Evolutionary conservation across 2,797 vertebrate species (phyloP), one percentile per base, ranked within the genome.

Genomic region (Tapirus indicus): DNA sequence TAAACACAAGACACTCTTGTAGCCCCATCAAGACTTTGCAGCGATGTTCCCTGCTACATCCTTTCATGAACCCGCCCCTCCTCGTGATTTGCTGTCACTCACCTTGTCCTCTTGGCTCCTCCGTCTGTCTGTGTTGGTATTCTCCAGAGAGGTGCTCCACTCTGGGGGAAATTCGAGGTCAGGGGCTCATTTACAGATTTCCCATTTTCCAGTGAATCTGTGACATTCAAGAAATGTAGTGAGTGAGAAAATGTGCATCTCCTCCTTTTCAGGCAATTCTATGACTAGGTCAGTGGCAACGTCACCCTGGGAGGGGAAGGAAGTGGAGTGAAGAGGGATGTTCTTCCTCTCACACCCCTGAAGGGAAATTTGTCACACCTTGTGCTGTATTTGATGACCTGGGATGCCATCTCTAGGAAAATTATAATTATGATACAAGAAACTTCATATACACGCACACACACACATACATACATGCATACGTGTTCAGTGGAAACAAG

Each of bases 201-300:
- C 0, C 95, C 94, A 44, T 91, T 97, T 98, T 89, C 98, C 89
- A 95, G 91, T 0, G 98, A 98, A 92, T 96, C 98, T 99, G 97
- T 88, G 82, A 71, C 6, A 66, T 29, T 94, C 84, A 75, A 98
- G 92, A 97, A 98, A 96, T 3, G 54, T 8, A 97, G 54, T 5
- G 87, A 85, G 94, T 95, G 97, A 78, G 71, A 71, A 96, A 68
- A 86, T 75, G 84, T 0, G 25, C 4, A 7, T n/a, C 44, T 56
- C 64, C 0, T 80, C 47, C 75, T 71, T 83, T 83, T 9, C 62
- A 72, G 69, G n/a, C 27, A 23, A 12, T 49, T 72, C 38, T n/a
- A 23, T 64, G 68, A 10, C 47, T 1, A 38, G 74, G 52, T 17
- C 5, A 66, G 47, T 52, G 25, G 66, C 7, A 25, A 23, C 52